Evolutionary conservation across 2,888 invertebrate genomes (phyloP), one percentile per base, ranked within the genome.

Genomic region (Carcina quercana): DNA sequence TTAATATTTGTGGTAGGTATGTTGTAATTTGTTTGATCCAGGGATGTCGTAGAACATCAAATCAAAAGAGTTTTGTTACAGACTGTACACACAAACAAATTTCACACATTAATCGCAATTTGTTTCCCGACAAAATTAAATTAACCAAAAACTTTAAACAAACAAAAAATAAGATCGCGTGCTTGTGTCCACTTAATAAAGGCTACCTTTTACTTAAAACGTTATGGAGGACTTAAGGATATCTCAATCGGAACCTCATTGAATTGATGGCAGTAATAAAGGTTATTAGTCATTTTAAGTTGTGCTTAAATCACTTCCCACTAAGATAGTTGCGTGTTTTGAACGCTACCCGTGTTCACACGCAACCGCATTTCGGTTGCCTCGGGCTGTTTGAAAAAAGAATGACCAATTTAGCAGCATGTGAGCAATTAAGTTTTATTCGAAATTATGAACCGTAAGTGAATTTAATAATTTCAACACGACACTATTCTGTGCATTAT

Each of bases 201-300:
- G 28, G 70, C 72, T 72, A 70, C 72, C 62, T 58, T 56, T 59
- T 57, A 56, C 59, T 58, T 51, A 41, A 55, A 25, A 15, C 7
- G 11, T 10, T 7, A 20, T 28, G 28, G n/a, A 35, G 35, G 47
- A 46, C 50, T 56, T 48, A 57, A 63, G 65, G 65, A 76, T 63
- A 70, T 70, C 78, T 78, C 74, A 78, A 78, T 80, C 65, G 70
- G 45, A 50, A 43, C 59, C 58, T 61, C 64, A 69, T 72, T 74
- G 73, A 75, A 79, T 76, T 75, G 74, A 74, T 76, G 64, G 71
- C 63, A 54, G 59, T 79, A 80, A 80, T 75, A 75, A 69, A 65
- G 61, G 64, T 74, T 68, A 82, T 82, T 82, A 80, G 82, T 83
- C 71, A 72, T 68, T 63, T 59, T 55, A 59, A 54, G 50, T 47